phyloP scores from a whole-genome alignment of 2,797 vertebrate species.

The Mallotus villosus region DNA sequence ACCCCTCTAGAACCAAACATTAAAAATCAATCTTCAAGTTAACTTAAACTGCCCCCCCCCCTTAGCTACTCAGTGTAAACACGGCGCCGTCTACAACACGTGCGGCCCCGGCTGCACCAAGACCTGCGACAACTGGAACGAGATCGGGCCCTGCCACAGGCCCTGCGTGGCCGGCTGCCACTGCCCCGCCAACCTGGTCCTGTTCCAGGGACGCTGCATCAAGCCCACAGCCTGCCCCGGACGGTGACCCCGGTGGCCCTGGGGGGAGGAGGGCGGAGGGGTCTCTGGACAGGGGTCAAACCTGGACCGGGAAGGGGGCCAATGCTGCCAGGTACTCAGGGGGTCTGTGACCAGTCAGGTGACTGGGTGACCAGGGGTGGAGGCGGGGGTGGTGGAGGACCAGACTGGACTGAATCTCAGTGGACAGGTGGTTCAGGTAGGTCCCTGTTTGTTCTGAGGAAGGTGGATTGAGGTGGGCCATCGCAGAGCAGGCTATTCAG shows the following conservation, averaged over 20 bases:
- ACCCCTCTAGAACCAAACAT: background rate
- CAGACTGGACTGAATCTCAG: slow-evolving; percentile 3
- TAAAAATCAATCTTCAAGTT: too few species aligned
- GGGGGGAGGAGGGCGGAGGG: slow-evolving; percentile 38
- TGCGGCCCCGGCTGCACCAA: slow-evolving; percentile 94
- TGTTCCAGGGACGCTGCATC: slow-evolving; percentile 92
- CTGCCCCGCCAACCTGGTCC: slow-evolving; percentile 92
- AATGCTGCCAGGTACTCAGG: slow-evolving; percentile 49
- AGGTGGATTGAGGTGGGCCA: background rate
- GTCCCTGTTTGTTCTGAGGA: background rate
- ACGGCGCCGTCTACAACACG: slow-evolving; percentile 91
- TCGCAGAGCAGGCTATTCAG: background rate
- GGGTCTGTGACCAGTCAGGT: slow-evolving; percentile 22
- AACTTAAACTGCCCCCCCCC: slow-evolving; percentile 7
- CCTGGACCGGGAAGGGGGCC: slow-evolving; percentile 19
- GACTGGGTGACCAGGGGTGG: background rate
- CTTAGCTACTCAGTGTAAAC: slow-evolving; percentile 92
- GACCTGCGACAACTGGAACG: slow-evolving; percentile 98
- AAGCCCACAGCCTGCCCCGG: slow-evolving; percentile 92
- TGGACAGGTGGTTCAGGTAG: background rate
- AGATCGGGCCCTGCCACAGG: slow-evolving; percentile 89
- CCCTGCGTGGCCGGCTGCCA: slow-evolving; percentile 95
- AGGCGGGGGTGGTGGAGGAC: slow-evolving; percentile 15
- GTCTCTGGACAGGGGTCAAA: background rate
- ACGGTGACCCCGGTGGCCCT: slow-evolving; percentile 81